Percentiles rank a stretch among this genome's conserved stretches.
phyloP scores from a whole-genome alignment of 37 sponge, comb jelly and placozoan genomes.

The Axinella damicornis region DNA sequence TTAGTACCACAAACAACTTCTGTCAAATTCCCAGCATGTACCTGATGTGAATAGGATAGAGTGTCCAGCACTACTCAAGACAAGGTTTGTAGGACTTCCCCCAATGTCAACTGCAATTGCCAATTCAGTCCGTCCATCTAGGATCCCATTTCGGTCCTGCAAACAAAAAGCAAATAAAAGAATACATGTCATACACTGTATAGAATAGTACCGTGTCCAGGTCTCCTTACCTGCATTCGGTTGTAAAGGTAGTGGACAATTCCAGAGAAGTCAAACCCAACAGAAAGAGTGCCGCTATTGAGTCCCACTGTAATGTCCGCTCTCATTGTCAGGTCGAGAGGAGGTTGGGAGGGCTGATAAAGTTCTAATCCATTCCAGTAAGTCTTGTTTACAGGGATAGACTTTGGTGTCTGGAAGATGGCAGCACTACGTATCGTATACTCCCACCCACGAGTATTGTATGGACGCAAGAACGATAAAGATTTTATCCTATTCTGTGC shows the following conservation, averaged over 20 bases:
- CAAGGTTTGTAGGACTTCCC: not conserved
- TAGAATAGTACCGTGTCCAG: no score
- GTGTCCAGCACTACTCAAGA: no score
- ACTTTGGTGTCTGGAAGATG: not conserved
- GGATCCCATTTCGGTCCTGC: no score
- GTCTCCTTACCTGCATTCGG: slow-evolving; percentile 1
- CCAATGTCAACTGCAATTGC: not conserved
- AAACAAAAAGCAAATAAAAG: no score
- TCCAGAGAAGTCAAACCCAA: slow-evolving; percentile 19
- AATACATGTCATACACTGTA: no score
- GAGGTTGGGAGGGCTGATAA: not conserved
- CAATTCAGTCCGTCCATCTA: no score
- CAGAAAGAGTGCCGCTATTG: not conserved
- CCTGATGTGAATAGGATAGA: no score
- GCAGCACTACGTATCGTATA: not conserved
- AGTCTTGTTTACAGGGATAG: not conserved
- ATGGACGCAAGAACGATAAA: not conserved
- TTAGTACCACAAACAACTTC: no score
- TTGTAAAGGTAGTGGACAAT: not conserved
- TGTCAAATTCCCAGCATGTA: no score
- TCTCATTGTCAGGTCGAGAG: slow-evolving; percentile 3
- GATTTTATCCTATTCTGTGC: not conserved
- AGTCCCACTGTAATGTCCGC: not conserved
- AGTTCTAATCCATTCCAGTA: slow-evolving; percentile 24
- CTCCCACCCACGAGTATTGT: slow-evolving; percentile 9